Conservation (phyloP, 2,113 vertebrate species). For the Talpa occidentalis region DNA sequence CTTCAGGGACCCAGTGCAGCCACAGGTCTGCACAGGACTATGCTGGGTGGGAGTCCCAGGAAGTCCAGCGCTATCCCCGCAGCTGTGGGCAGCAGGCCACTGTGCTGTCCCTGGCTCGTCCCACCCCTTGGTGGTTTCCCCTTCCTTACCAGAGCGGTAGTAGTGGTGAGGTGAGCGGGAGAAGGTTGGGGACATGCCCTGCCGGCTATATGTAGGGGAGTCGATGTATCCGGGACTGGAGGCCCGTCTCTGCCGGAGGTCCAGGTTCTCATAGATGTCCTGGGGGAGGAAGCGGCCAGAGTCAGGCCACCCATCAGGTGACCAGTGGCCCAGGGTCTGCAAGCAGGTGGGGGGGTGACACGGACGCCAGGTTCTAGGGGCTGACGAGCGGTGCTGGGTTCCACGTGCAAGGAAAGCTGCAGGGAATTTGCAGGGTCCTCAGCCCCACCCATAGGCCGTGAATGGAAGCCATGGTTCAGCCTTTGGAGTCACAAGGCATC, state of each 20-base stretch:
- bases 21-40: not conserved
- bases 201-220: slow-evolving; percentile 94
- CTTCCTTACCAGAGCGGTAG: slow-evolving; percentile 93
- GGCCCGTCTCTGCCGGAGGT: slow-evolving; percentile 93
- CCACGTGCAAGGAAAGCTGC: not conserved
- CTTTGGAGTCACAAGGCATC: not conserved
- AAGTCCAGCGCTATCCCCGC: not conserved
- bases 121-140: not conserved
- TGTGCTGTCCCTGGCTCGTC: not conserved
- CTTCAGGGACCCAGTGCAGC: not conserved
- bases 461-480: not conserved
- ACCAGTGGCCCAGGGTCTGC: not conserved
- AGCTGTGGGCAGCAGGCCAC: not conserved
- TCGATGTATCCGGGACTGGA: slow-evolving; percentile 97
- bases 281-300: slow-evolving; percentile 70
- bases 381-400: not conserved
- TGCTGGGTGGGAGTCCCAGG: not conserved
- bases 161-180: slow-evolving; percentile 96
- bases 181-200: slow-evolving; percentile 95
- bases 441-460: not conserved
- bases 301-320: not conserved
- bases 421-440: not conserved
- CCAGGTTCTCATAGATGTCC: slow-evolving; percentile 96
- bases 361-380: not conserved
- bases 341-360: not conserved